Conservation (phyloP, 2,797 vertebrate genomes). For the Apodemus agrarius region DNA sequence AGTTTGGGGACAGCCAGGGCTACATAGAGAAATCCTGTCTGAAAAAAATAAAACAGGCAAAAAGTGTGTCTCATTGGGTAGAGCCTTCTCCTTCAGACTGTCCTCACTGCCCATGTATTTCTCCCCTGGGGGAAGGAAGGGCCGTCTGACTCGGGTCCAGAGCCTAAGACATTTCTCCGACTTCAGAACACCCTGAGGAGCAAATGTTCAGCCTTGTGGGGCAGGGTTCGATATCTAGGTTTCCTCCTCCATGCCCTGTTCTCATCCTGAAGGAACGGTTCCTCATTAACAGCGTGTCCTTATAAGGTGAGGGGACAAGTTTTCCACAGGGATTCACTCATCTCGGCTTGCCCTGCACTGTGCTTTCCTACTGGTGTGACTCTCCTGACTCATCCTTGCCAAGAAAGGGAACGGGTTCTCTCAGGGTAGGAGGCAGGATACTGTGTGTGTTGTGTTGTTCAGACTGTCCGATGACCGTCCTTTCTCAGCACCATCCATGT, state of each 20-base stretch:
- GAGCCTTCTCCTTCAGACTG: not conserved
- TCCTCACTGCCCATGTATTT: not conserved
- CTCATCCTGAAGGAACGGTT: not conserved
- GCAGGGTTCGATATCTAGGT: not conserved
- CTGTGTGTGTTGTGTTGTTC: not conserved
- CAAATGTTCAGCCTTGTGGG: not conserved
- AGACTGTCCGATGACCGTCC: not conserved
- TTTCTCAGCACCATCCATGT: not conserved
- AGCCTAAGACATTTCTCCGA: not conserved
- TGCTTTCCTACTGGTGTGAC: too few species aligned
- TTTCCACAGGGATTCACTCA: not conserved
- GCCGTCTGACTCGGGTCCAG: not conserved
- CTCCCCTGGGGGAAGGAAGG: not conserved
- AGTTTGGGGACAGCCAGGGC: not conserved
- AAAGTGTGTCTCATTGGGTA: not conserved
- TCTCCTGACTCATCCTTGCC: not conserved
- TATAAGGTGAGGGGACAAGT: not conserved
- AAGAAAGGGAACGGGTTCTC: constrained; percentile 21
- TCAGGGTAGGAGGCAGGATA: not conserved
- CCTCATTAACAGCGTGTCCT: not conserved
- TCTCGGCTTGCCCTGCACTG: not conserved
- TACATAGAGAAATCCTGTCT: not conserved
- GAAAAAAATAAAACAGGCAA: not conserved
- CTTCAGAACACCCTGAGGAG: not conserved
- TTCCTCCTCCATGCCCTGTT: not conserved